A percentile compares a stretch with the other conserved stretches of the same genome.
These are phyloP conservation scores for Chaetodon trifasciatus DNA, from an alignment of 2,797 vertebrate genomes.

Conservation along the genomic window DNA sequence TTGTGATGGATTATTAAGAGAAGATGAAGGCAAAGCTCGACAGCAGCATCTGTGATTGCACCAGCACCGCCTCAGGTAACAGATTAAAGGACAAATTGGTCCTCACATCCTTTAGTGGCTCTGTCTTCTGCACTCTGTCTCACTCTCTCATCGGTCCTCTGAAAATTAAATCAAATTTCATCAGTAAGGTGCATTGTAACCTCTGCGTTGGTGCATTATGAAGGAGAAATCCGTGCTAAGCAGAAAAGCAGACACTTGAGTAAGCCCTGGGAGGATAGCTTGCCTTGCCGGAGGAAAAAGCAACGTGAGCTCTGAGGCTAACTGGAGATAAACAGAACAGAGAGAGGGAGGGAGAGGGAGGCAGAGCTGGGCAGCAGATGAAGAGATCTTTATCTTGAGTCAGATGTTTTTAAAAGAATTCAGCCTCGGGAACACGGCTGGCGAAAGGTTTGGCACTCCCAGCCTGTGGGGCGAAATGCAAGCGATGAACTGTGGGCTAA, in stretches of 20 bases:
- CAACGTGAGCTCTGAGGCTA: slow-evolving; percentile 39
- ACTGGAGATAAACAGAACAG: slow-evolving; percentile 41
- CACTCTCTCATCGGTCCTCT: slow-evolving; percentile 11
- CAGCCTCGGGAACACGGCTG: not conserved
- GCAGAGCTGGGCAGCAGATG: slow-evolving; percentile 34
- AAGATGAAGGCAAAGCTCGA: slow-evolving; percentile 38
- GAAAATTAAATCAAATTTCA: slow-evolving; percentile 38
- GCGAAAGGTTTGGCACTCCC: not conserved
- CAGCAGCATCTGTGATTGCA: slow-evolving; percentile 40
- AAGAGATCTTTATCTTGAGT: slow-evolving; percentile 32
- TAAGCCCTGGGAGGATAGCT: slow-evolving; percentile 45
- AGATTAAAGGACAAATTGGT: slow-evolving; percentile 58
- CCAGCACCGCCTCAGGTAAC: slow-evolving; percentile 49
- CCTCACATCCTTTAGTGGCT: slow-evolving; percentile 29
- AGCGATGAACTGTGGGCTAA: not conserved
- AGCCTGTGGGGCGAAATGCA: not conserved
- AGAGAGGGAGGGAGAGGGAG: not conserved
- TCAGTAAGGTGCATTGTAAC: slow-evolving; percentile 34
- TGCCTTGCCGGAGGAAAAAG: slow-evolving; percentile 37
- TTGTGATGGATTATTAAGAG: slow-evolving; percentile 46
- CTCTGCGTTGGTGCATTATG: slow-evolving; percentile 38
- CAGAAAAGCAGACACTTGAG: slow-evolving; percentile 39
- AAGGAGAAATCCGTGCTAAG: slow-evolving; percentile 52
- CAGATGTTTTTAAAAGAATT: slow-evolving; percentile 45
- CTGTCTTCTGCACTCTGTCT: slow-evolving; percentile 9